Conservation (phyloP, 2,888 invertebrate species). For the Drosophila neotestacea region DNA sequence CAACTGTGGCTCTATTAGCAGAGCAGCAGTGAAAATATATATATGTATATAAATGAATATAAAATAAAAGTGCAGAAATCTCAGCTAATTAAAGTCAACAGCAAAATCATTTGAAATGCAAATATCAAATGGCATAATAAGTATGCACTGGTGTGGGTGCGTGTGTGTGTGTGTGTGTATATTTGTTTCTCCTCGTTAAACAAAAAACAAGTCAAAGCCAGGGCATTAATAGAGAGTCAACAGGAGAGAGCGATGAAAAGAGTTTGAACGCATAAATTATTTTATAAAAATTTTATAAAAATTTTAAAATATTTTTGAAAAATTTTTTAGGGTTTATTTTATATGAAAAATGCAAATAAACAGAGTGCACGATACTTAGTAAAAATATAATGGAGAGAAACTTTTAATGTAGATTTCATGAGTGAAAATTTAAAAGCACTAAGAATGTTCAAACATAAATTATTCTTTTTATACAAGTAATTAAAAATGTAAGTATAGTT, state of each 20-base stretch:
- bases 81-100: conserved; percentile 83
- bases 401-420: too few relatives aligned
- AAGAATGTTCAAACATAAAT: too few relatives aligned
- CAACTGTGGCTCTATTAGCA: conserved; percentile 39
- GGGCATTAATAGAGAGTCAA: background rate
- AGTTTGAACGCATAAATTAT: background rate
- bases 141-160: conserved; percentile 7
- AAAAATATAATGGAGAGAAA: background rate
- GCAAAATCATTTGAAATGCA: conserved; percentile 79
- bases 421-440: background rate
- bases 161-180: conserved; percentile 8
- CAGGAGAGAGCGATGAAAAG: background rate
- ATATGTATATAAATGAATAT: background rate
- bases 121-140: conserved; percentile 70
- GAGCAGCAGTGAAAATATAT: background rate
- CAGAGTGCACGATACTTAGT: background rate
- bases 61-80: conserved; percentile 54
- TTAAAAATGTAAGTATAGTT: too few relatives aligned
- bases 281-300: background rate
- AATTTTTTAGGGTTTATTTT: background rate
- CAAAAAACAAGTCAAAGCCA: conserved; percentile 14
- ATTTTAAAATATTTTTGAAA: background rate
- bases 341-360: background rate
- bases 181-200: conserved; percentile 25
- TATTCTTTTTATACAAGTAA: too few relatives aligned